These are phyloP conservation scores for Myrmophylax atrothorax DNA, from an alignment of 2,113 vertebrate species.

Conservation along the genomic window DNA sequence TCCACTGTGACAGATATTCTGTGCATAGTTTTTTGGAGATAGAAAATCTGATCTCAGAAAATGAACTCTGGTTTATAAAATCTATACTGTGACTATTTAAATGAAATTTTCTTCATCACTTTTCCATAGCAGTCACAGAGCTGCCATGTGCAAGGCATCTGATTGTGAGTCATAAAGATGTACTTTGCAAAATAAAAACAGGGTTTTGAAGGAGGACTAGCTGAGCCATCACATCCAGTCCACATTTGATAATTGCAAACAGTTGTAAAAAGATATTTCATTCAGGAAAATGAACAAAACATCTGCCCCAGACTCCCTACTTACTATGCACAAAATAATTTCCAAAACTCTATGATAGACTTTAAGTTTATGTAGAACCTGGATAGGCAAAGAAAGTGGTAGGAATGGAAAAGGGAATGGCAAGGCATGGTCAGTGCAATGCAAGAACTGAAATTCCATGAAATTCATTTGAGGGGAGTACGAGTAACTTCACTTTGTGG, in stretches of 20 bases:
- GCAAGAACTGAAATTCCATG: neutral
- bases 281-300: neutral
- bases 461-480: neutral
- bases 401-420: neutral
- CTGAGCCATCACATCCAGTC: neutral
- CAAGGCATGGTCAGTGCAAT: accelerated
- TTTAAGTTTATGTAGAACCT: neutral
- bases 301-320: neutral
- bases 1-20: neutral
- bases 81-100: neutral
- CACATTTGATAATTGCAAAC: neutral
- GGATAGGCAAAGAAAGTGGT: neutral
- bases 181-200: slow-evolving; percentile 1
- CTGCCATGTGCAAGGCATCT: neutral
- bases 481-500: neutral
- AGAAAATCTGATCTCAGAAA: neutral
- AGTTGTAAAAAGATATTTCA: accelerated
- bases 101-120: neutral
- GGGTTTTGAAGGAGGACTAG: neutral
- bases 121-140: neutral
- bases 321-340: neutral
- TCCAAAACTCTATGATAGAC: neutral
- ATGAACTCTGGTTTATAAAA: neutral
- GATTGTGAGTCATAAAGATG: slow-evolving; percentile 25
- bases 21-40: neutral